These are phyloP conservation scores for Odontocolon sp. DNA, from an alignment of 2,888 invertebrate species.

Conservation along the genomic window DNA sequence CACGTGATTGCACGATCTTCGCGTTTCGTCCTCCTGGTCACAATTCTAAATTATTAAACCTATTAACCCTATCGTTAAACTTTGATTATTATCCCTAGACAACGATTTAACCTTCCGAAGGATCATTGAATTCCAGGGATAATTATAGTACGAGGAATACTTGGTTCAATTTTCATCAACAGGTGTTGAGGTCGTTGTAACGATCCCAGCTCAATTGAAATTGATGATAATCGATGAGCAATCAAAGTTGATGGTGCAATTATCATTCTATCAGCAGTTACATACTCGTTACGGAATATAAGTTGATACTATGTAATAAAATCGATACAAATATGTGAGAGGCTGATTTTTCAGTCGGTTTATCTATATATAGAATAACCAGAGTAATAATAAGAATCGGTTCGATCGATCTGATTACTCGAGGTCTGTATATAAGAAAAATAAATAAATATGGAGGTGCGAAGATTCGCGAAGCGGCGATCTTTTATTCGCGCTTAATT, in stretches of 20 bases:
- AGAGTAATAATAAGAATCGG: too few species aligned
- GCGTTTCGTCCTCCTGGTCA: neutral
- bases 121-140: slow-evolving; percentile 54
- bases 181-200: slow-evolving; percentile 53
- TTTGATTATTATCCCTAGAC: slow-evolving; percentile 26
- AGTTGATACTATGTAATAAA: neutral
- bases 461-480: slow-evolving; percentile 50
- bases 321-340: neutral
- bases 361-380: too few species aligned
- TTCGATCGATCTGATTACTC: too few species aligned
- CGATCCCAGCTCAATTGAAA: slow-evolving; percentile 26
- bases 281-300: neutral
- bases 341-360: too few species aligned
- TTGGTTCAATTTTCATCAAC: slow-evolving; percentile 53
- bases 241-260: slow-evolving; percentile 57
- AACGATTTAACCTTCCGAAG: neutral
- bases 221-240: slow-evolving; percentile 55
- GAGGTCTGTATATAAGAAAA: too few species aligned
- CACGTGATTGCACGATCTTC: slow-evolving; percentile 1
- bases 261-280: slow-evolving; percentile 45
- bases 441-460: slow-evolving; percentile 2
- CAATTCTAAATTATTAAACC: slow-evolving; percentile 53
- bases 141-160: slow-evolving; percentile 39
- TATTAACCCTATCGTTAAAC: slow-evolving; percentile 47
- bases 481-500: slow-evolving; percentile 55